Base-by-base conservation (phyloP, 2,888 invertebrate genomes). In the Diaphora mendica region DNA sequence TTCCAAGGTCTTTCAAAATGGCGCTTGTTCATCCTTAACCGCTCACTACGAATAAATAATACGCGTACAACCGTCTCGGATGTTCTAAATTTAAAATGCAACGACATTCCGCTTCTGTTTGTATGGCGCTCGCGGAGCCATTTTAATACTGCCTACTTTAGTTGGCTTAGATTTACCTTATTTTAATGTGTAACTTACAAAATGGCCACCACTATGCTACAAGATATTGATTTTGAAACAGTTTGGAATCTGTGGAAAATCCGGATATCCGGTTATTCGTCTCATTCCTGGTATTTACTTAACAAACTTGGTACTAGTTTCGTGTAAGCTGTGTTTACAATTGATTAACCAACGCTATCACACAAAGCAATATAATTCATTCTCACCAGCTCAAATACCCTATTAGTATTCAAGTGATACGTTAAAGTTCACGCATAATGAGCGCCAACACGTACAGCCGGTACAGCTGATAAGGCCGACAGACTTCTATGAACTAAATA, bases 11-110 rank as follows among this genome's bases (percentile, higher is more conserved):
- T 23, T 20, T 48, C 1, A 48, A 33, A 48, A 26, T 33, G 17
- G 23, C 17, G n/a, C 17, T 13, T 15, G 51, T 55, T n/a, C 83
- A 83, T 77, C 84, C 83, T 81, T 83, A 77, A 64, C 68, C 30
- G 55, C 71, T 71, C 75, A 78, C 74, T 78, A 82, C 82, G 80
- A 86, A 82, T 82, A 80, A 82, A 82, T 83, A 83, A 85, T 82
- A 82, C 75, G 85, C 77, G 83, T 80, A 82, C 82, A 76, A 83
- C 80, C 84, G 81, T 84, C 84, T 85, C 82, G 83, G 84, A 82
- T 85, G 87, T 85, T 89, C 89, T 90, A 89, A 87, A 89, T 89
- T 85, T 90, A 90, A 85, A 88, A 87, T 82, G 84, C 86, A 87
- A 82, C 85, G 88, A 87, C 88, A 90, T 87, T 84, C 89, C 86